A percentile compares a stretch with the other conserved stretches of the same genome.
These are phyloP conservation scores for Sandelia bainsii DNA, from an alignment of 2,797 vertebrate genomes.

Conservation along the genomic window DNA sequence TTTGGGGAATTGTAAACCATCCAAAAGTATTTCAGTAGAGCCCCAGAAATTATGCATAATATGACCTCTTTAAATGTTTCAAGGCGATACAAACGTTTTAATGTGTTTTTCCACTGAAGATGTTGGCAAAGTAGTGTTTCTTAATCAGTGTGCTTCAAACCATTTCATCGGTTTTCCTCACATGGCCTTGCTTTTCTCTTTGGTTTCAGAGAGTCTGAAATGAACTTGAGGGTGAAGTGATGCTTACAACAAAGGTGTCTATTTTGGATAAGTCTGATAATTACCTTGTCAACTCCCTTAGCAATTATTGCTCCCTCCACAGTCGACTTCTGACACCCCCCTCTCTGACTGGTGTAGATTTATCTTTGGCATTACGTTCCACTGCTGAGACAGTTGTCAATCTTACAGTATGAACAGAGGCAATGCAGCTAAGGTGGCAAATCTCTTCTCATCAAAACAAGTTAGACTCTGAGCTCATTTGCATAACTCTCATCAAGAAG, in stretches of 20 bases:
- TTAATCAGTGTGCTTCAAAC: slow-evolving; percentile 15
- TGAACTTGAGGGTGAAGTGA: neutral
- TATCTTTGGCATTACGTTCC: neutral
- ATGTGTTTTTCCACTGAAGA: slow-evolving; percentile 29
- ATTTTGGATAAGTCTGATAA: neutral
- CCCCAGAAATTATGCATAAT: too few species aligned
- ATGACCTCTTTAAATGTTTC: slow-evolving; percentile 8
- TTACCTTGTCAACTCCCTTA: neutral
- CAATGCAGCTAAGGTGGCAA: slow-evolving; percentile 14
- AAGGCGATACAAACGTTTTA: slow-evolving; percentile 16
- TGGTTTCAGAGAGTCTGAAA: neutral
- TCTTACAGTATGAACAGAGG: neutral
- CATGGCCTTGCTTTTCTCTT: neutral
- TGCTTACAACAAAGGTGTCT: neutral
- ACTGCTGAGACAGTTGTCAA: neutral
- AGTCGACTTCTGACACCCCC: neutral
- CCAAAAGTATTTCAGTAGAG: too few species aligned
- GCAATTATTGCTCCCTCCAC: neutral
- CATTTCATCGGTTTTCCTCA: neutral
- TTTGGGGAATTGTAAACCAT: too few species aligned
- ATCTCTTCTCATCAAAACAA: slow-evolving; percentile 36
- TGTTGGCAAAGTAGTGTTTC: slow-evolving; percentile 1
- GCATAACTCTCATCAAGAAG: slow-evolving; percentile 49
- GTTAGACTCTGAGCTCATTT: slow-evolving; percentile 43
- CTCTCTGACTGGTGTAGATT: neutral